Evolutionary conservation across 2,797 vertebrate genomes (phyloP).

Genomic region (Ataeniobius toweri): DNA sequence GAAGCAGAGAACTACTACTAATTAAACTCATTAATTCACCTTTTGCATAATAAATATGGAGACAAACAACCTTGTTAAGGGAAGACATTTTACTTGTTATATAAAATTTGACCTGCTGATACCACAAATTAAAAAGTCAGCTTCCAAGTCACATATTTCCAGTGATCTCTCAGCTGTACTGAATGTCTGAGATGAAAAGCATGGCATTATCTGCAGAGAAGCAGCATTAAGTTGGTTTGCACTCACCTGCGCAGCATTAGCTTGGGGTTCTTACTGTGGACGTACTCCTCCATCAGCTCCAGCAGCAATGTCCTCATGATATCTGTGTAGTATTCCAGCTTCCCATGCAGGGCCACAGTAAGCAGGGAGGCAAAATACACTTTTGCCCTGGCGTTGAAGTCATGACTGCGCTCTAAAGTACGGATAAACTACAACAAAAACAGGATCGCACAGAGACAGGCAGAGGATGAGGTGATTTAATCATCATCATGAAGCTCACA

Average conservation of each 20-base stretch:
- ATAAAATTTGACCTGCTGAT: neutral
- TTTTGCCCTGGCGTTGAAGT: slow-evolving; percentile 95
- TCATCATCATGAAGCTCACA: slow-evolving; percentile 16
- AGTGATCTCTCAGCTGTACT: neutral
- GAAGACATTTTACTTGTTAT: neutral
- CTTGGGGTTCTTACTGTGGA: slow-evolving; percentile 95
- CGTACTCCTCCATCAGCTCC: slow-evolving; percentile 95
- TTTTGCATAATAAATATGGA: neutral
- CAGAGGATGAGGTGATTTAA: slow-evolving; percentile 35
- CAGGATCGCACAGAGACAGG: slow-evolving; percentile 17
- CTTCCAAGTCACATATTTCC: neutral
- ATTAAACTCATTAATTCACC: neutral
- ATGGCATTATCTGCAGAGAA: slow-evolving; percentile 1
- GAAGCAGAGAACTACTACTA: neutral
- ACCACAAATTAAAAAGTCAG: too few relatives aligned
- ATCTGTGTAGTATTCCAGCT: slow-evolving; percentile 97
- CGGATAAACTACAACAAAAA: slow-evolving; percentile 88
- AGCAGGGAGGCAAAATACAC: slow-evolving; percentile 95
- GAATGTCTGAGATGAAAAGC: neutral
- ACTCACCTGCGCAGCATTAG: slow-evolving; percentile 94
- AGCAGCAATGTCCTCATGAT: slow-evolving; percentile 96
- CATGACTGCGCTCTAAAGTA: slow-evolving; percentile 91
- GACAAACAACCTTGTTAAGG: neutral
- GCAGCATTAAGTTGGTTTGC: neutral
- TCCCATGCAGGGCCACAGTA: slow-evolving; percentile 95